Percentiles rank a stretch among this genome's conserved stretches.
Evolutionary conservation across 2,888 invertebrate species (phyloP).

Genomic region (Campoplex nolae): DNA sequence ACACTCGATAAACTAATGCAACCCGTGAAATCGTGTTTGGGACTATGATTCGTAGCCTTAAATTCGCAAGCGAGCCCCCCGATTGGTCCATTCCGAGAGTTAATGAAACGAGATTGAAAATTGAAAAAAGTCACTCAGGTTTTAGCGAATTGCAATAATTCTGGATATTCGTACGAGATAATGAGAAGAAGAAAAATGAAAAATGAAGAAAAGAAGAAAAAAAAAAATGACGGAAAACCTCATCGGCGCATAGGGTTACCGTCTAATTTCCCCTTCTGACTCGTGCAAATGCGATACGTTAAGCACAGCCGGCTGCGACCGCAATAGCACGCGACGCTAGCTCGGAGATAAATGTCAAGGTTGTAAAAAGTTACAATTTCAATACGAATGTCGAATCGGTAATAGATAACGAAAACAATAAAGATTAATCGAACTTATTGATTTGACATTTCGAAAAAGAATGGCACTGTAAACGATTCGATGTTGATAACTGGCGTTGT

Average conservation of each 20-base stretch:
- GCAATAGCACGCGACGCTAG: constrained; percentile 10
- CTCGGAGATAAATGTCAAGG: constrained; percentile 36
- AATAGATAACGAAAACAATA: constrained; percentile 6
- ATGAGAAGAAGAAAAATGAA: too few species aligned
- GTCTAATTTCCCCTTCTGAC: neutral
- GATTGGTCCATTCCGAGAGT: neutral
- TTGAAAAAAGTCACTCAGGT: neutral
- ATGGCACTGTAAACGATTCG: neutral
- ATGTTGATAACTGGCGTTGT: too few species aligned
- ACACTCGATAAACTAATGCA: neutral
- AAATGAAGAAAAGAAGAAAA: too few species aligned
- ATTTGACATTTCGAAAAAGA: neutral
- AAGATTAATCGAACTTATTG: neutral
- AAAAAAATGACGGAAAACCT: neutral
- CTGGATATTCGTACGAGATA: neutral
- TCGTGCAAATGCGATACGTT: neutral
- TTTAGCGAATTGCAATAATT: neutral
- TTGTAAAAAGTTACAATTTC: constrained; percentile 16
- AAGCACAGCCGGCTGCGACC: neutral
- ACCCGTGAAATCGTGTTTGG: neutral
- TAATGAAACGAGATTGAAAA: neutral
- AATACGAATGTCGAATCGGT: neutral
- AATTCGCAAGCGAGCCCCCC: neutral
- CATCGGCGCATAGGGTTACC: constrained; percentile 8
- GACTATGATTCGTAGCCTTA: neutral